These are phyloP conservation scores for Camponotus fellah DNA, from an alignment of 2,888 invertebrate genomes.

Conservation along the genomic window DNA sequence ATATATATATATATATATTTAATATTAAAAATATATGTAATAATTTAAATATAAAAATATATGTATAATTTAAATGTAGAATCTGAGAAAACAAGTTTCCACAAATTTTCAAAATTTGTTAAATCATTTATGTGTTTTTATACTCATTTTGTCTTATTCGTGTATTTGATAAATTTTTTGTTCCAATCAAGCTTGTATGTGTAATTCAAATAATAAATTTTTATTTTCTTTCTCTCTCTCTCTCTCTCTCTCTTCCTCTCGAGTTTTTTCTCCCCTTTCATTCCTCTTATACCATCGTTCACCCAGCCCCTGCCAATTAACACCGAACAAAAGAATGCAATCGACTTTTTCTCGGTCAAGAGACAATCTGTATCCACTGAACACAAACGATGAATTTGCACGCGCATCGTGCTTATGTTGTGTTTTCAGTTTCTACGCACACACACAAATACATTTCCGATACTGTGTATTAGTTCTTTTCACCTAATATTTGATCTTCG, in stretches of 20 bases:
- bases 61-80: background rate
- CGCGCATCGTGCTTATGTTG: conserved; percentile 23
- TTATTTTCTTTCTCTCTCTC: background rate
- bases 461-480: background rate
- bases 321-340: conserved; percentile 58
- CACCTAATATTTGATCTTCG: background rate
- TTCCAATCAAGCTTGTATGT: background rate
- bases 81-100: background rate
- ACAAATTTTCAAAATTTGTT: background rate
- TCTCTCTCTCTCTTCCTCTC: background rate
- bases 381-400: background rate
- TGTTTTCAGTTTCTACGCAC: background rate
- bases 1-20: too few relatives aligned
- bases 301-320: conserved; percentile 62
- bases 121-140: background rate
- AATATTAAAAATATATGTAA: background rate
- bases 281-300: background rate
- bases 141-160: background rate
- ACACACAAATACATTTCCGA: background rate
- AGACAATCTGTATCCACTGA: background rate
- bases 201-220: conserved; percentile 24
- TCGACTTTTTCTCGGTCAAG: conserved; percentile 47
- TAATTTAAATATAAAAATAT: background rate
- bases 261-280: background rate
- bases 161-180: background rate